Conservation (phyloP, 92 coral and sea anemone genomes). For the Heliopora coerulea region DNA sequence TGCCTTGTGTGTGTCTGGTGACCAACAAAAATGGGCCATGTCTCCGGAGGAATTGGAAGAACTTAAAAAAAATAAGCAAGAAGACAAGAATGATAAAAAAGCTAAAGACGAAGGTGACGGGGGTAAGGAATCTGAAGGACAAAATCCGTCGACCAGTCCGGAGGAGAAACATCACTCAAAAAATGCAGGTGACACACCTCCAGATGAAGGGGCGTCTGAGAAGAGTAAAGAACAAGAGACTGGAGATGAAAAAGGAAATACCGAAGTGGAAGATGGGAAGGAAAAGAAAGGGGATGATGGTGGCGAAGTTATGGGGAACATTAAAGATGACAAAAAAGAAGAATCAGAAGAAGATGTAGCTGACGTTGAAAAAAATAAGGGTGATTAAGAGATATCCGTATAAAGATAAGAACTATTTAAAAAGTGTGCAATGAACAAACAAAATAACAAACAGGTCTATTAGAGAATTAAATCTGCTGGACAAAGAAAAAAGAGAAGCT, state of each 20-base stretch:
- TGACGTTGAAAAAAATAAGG: too few relatives aligned
- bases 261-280: constrained; percentile 18
- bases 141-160: not conserved
- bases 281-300: constrained; percentile 8
- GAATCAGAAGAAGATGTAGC: not conserved
- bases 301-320: constrained; percentile 11
- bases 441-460: too few relatives aligned
- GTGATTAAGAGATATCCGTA: too few relatives aligned
- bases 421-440: too few relatives aligned
- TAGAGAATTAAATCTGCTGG: too few relatives aligned
- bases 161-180: constrained; percentile 30
- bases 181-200: constrained; percentile 24
- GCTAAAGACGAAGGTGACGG: constrained; percentile 43
- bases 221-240: constrained; percentile 51
- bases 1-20: constrained; percentile 86
- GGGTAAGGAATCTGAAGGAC: constrained; percentile 49
- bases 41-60: constrained; percentile 45
- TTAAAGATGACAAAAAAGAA: not conserved
- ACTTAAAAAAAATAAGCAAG: constrained; percentile 54
- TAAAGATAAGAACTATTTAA: too few relatives aligned
- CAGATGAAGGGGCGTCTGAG: constrained; percentile 50
- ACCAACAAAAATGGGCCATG: constrained; percentile 92
- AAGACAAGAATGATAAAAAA: constrained; percentile 42
- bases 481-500: too few relatives aligned
- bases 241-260: constrained; percentile 38